These are phyloP conservation scores for Netelia fuscicornis DNA, from an alignment of 2,888 invertebrate species.

Conservation along the genomic window DNA sequence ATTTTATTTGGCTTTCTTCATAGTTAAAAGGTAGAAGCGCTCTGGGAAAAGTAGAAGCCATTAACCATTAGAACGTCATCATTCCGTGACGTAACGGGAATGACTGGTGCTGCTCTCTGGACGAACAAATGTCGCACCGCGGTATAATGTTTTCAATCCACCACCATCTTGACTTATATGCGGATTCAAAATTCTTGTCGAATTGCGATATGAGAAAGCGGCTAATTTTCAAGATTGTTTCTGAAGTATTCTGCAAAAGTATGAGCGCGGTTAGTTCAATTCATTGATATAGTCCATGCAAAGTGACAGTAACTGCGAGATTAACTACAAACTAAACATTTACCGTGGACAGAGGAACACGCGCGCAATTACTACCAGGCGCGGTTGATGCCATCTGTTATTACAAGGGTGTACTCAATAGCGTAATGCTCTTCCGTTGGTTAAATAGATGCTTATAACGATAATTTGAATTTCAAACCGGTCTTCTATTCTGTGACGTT, in stretches of 20 bases:
- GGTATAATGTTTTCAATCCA: background rate
- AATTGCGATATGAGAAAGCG: background rate
- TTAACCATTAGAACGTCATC: slow-evolving; percentile 74
- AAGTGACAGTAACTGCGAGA: background rate
- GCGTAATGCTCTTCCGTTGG: background rate
- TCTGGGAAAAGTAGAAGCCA: slow-evolving; percentile 78
- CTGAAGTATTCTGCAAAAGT: background rate
- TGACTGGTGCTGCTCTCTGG: slow-evolving; percentile 61
- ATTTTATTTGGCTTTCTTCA: slow-evolving; percentile 79
- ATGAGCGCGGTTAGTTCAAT: background rate
- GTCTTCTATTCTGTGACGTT: no score
- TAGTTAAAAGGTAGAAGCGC: slow-evolving; percentile 71
- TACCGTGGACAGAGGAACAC: background rate
- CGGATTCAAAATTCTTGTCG: background rate
- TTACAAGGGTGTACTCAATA: background rate
- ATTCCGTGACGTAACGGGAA: slow-evolving; percentile 68
- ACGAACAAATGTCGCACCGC: background rate
- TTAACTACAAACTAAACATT: background rate
- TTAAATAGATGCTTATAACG: background rate
- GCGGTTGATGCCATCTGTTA: background rate
- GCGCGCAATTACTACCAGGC: background rate
- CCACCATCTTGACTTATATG: slow-evolving; percentile 11
- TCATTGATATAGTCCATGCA: background rate
- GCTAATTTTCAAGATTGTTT: background rate
- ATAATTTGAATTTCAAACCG: background rate